Evolutionary conservation across 2,113 vertebrate species (phyloP).

Genomic region (Acrocephalus kingi): DNA sequence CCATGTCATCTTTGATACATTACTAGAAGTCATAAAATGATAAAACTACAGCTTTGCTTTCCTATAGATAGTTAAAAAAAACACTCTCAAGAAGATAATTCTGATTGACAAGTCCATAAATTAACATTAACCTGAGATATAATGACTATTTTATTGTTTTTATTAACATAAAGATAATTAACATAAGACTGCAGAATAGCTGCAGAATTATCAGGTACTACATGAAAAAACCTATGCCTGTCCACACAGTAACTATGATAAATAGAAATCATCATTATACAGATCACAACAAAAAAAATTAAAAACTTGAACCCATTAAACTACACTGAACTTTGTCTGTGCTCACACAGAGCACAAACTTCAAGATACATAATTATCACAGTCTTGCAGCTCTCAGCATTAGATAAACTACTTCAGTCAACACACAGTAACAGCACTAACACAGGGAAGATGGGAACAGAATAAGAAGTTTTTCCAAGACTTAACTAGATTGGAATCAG

Average conservation of each 20-base stretch:
- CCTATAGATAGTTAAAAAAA: not conserved
- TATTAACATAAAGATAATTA: not conserved
- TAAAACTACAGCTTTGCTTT: not conserved
- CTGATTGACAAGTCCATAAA: not conserved
- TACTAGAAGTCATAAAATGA: not conserved
- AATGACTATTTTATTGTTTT: not conserved
- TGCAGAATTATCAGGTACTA: not conserved
- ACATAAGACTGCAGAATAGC: not conserved
- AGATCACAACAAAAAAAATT: not conserved
- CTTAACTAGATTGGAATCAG: not conserved
- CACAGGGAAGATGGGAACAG: not conserved
- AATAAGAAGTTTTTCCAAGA: not conserved
- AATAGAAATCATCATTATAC: not conserved
- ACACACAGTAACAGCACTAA: not conserved
- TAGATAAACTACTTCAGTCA: not conserved
- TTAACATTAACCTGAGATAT: not conserved
- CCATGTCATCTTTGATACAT: not conserved
- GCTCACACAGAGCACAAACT: not conserved
- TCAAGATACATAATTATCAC: fast-evolving
- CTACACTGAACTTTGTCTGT: fast-evolving
- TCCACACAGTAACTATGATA: not conserved
- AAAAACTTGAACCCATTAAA: not conserved
- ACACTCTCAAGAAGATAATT: not conserved
- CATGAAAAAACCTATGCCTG: not conserved
- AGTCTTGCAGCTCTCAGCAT: not conserved